A percentile compares a stretch with the other conserved stretches of the same genome.
These are phyloP conservation scores for Lytechinus variegatus DNA, from an alignment of 35 echinoderm and acorn worm genomes.

Conservation along the genomic window DNA sequence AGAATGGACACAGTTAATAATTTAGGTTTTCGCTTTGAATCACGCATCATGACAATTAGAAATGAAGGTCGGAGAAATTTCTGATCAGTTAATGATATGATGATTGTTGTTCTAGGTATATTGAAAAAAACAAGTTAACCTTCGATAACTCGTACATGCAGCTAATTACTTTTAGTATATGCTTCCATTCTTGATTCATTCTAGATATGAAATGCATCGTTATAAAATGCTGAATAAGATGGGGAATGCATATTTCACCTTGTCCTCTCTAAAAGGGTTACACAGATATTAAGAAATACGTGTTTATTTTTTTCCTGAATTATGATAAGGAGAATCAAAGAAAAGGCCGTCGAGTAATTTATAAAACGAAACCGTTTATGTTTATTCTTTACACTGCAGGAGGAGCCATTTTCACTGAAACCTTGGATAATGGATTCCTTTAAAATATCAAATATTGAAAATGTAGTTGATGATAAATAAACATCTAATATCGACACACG, in stretches of 20 bases:
- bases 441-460: too few relatives aligned
- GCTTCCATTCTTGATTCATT: neutral
- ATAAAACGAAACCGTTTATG: too few relatives aligned
- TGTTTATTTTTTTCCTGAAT: too few relatives aligned
- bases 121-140: neutral
- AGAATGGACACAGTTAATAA: neutral
- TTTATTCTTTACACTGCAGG: too few relatives aligned
- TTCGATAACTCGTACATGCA: neutral
- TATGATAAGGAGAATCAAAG: too few relatives aligned
- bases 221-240: neutral
- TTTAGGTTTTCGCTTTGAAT: neutral
- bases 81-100: neutral
- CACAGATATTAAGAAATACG: neutral
- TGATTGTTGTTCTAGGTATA: neutral
- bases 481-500: too few relatives aligned
- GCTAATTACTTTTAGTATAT: neutral
- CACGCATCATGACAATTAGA: neutral
- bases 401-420: too few relatives aligned
- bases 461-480: too few relatives aligned
- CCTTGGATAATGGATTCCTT: too few relatives aligned
- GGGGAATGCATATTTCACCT: neutral
- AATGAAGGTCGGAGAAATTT: neutral
- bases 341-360: too few relatives aligned
- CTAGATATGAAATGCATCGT: neutral
- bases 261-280: neutral